A percentile compares a stretch with the other conserved stretches of the same genome.
These are phyloP conservation scores for Drosophila fulvimacula DNA, from an alignment of 2,888 invertebrate genomes.

Conservation along the genomic window DNA sequence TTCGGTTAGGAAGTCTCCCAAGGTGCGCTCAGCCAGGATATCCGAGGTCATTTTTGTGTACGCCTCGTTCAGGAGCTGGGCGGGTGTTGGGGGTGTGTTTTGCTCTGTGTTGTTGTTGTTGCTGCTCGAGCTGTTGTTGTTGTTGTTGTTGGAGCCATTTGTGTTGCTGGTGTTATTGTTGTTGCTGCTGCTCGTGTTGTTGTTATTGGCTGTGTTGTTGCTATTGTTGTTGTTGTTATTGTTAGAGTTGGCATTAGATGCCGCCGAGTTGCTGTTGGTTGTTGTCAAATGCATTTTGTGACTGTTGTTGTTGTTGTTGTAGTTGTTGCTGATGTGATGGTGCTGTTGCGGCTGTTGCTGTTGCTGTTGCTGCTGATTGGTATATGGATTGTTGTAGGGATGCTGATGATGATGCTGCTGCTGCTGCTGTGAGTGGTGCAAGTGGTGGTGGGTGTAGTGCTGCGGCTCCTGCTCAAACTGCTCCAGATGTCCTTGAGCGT, in stretches of 20 bases:
- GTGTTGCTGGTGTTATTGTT: constrained; percentile 85
- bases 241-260: constrained; percentile 73
- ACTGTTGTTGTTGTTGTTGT: constrained; percentile 58
- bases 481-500: constrained; percentile 78
- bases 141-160: constrained; percentile 81
- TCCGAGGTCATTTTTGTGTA: constrained; percentile 96
- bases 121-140: constrained; percentile 79
- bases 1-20: constrained; percentile 94
- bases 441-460: constrained; percentile 42
- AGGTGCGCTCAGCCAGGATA: constrained; percentile 93
- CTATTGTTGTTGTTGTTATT: constrained; percentile 51
- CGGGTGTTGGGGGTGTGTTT: constrained; percentile 90
- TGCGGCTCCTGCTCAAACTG: constrained; percentile 73
- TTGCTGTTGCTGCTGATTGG: constrained; percentile 40
- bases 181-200: constrained; percentile 77
- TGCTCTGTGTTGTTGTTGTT: constrained; percentile 84
- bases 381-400: constrained; percentile 43
- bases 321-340: constrained; percentile 28
- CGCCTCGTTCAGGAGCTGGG: constrained; percentile 90
- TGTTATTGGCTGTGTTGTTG: constrained; percentile 70
- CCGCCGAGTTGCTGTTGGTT: constrained; percentile 69
- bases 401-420: constrained; percentile 51
- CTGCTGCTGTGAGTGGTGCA: constrained; percentile 38
- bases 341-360: constrained; percentile 28
- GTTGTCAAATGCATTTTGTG: constrained; percentile 83